Evolutionary conservation across 2,797 vertebrate genomes (phyloP), one percentile per base, ranked within the genome.

Genomic region (Aeoliscus strigatus): DNA sequence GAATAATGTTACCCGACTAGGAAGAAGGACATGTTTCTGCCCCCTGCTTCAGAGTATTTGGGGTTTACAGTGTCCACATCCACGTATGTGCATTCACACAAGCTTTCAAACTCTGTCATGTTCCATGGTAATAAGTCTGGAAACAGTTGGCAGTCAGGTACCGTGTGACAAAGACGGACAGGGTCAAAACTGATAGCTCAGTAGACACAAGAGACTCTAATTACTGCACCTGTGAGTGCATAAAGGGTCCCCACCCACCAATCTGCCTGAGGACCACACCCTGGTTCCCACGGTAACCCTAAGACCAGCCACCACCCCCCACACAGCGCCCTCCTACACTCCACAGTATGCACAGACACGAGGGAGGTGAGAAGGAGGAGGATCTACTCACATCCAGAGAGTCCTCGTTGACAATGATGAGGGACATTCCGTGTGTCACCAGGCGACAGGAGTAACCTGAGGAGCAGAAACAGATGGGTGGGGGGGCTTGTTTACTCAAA

Each of bases 371-470:
- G 27, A 31, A 50, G 16, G 40, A 38, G 43, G 39, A 40, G 21
- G 32, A 23, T 32, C 14, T 83, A 96, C 96, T 98, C 87, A 99
- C 95, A 39, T 98, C 96, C 64, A 98, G 81, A 0, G 96, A 96
- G 73, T 98, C 96, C 74, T 99, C 95, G 36, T 98, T 99, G 82
- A 98, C 82, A 14, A 97, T 85, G 81, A 99, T 87, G 59, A 98
- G 94, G 77, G 95, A 94, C 96, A 99, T 99, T 66, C 87, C 95
- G 60, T 99, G 95, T 27, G 96, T 92, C 58, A 99, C 88, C 63
- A 99, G 79, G 39, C 83, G 90, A 81, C 96, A 99, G 46, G 96
- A 97, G 63, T 99, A 99, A 51, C 95, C 96, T 99, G 82, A 83
- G 72, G 42, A 39, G 37, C 48, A 38, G 39, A 56, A 4, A 53